Percentiles rank a stretch among this genome's conserved stretches.
Evolutionary conservation across 2,113 vertebrate species (phyloP).

Genomic region (Amblyopsis rosae): DNA sequence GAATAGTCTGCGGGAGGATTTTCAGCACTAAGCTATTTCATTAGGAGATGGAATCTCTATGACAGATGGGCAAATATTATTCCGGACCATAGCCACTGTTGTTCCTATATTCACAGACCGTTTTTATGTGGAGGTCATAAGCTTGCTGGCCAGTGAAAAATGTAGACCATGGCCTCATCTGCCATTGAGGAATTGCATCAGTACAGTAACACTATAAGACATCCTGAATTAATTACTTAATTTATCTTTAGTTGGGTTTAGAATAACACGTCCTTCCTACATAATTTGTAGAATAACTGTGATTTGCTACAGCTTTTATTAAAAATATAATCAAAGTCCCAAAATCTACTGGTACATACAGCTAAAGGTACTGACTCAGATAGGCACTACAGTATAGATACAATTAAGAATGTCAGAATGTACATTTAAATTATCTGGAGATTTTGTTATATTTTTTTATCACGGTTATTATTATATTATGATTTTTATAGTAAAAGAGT

Average conservation of each 20-base stretch:
- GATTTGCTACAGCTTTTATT: too few relatives aligned
- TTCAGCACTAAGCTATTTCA: slow-evolving; percentile 48
- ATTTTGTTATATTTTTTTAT: too few relatives aligned
- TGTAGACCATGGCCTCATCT: not conserved
- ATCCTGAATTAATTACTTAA: not conserved
- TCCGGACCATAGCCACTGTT: slow-evolving; percentile 29
- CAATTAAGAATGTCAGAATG: too few relatives aligned
- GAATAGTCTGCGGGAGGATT: slow-evolving; percentile 56
- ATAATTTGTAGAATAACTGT: too few relatives aligned
- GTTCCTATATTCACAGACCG: slow-evolving; percentile 13
- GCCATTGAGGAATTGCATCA: not conserved
- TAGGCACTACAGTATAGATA: too few relatives aligned
- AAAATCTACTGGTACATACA: too few relatives aligned
- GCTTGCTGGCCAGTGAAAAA: slow-evolving; percentile 20
- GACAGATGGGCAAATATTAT: slow-evolving; percentile 57
- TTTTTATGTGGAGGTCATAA: slow-evolving; percentile 8
- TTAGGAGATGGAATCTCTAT: slow-evolving; percentile 49
- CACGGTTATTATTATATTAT: too few relatives aligned
- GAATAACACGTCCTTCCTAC: too few relatives aligned
- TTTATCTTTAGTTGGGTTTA: not conserved
- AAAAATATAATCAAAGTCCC: too few relatives aligned
- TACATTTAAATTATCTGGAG: too few relatives aligned
- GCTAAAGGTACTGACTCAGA: too few relatives aligned
- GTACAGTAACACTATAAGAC: not conserved
- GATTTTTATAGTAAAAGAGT: too few relatives aligned